Evolutionary conservation across 92 coral and sea anemone species (phyloP).

Genomic region (Phenganax stokvisi): DNA sequence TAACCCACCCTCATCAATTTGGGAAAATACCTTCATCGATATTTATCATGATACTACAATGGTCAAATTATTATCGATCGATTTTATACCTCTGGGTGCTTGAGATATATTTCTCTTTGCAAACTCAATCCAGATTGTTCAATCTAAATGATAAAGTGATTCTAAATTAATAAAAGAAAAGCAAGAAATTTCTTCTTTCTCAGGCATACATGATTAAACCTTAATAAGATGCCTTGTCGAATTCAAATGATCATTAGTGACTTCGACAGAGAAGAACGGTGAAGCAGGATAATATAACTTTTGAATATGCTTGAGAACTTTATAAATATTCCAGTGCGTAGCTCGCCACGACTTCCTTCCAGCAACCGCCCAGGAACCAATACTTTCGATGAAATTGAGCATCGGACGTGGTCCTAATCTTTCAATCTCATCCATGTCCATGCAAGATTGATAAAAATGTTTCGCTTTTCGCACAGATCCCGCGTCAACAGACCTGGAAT

Average conservation of each 20-base stretch:
- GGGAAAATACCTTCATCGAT: too few relatives aligned
- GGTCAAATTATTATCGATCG: not conserved
- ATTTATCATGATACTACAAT: not conserved
- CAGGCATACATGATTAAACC: constrained; percentile 43
- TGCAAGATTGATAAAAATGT: constrained; percentile 73
- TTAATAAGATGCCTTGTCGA: constrained; percentile 91
- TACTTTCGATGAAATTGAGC: constrained; percentile 60
- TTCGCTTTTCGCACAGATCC: constrained; percentile 74
- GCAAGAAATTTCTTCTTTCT: not conserved
- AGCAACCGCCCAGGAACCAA: constrained; percentile 95
- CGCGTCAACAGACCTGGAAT: constrained; percentile 46
- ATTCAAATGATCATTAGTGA: constrained; percentile 95
- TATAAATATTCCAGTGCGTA: constrained; percentile 67
- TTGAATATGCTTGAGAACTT: constrained; percentile 65
- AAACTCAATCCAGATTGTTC: constrained; percentile 98
- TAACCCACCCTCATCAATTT: too few relatives aligned
- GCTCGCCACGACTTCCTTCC: constrained; percentile 71
- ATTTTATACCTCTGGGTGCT: constrained; percentile 76
- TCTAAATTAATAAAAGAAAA: not conserved
- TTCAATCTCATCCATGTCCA: constrained; percentile 71
- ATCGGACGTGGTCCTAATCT: constrained; percentile 72
- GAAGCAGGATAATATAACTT: constrained; percentile 86
- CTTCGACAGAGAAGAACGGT: constrained; percentile 95
- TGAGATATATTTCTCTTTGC: constrained; percentile 91
- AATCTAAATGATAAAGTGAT: constrained; percentile 46